These are phyloP conservation scores for Erannis defoliaria DNA, from an alignment of 2,888 invertebrate genomes.

Conservation along the genomic window DNA sequence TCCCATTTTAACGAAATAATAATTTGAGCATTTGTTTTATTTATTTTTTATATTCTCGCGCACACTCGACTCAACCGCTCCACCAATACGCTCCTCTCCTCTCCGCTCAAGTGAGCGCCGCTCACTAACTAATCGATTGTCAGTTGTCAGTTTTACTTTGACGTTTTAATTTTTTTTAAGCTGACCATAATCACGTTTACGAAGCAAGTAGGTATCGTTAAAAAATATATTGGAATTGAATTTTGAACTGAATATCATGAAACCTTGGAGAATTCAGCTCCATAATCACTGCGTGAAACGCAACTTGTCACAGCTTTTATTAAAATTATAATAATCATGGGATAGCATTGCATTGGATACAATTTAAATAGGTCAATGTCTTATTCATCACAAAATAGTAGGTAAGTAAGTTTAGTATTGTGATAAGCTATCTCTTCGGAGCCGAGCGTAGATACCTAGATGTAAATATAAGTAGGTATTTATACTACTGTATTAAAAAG, in stretches of 20 bases:
- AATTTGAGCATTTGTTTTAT: background rate
- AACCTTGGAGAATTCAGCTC: too few relatives aligned
- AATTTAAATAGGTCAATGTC: background rate
- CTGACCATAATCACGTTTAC: slow-evolving; percentile 12
- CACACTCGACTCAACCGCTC: slow-evolving; percentile 21
- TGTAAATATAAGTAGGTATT: background rate
- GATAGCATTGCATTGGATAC: background rate
- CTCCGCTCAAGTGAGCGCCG: background rate
- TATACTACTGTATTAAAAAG: background rate
- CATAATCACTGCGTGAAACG: too few relatives aligned
- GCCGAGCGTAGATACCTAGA: slow-evolving; percentile 6
- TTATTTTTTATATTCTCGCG: slow-evolving; percentile 27
- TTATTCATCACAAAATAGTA: background rate
- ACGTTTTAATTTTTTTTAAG: slow-evolving; percentile 12
- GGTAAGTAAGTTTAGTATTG: too few relatives aligned
- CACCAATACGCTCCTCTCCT: too few relatives aligned
- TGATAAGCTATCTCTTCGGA: background rate
- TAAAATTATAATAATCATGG: background rate
- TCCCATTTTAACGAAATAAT: slow-evolving; percentile 2
- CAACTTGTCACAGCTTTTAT: too few relatives aligned
- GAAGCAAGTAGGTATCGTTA: slow-evolving; percentile 9
- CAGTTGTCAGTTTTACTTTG: slow-evolving; percentile 6
- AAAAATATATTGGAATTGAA: too few relatives aligned
- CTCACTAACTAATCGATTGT: slow-evolving; percentile 24
- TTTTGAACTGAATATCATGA: too few relatives aligned